Base-by-base conservation (phyloP, 2,888 invertebrate species). In the Drepana falcataria region DNA sequence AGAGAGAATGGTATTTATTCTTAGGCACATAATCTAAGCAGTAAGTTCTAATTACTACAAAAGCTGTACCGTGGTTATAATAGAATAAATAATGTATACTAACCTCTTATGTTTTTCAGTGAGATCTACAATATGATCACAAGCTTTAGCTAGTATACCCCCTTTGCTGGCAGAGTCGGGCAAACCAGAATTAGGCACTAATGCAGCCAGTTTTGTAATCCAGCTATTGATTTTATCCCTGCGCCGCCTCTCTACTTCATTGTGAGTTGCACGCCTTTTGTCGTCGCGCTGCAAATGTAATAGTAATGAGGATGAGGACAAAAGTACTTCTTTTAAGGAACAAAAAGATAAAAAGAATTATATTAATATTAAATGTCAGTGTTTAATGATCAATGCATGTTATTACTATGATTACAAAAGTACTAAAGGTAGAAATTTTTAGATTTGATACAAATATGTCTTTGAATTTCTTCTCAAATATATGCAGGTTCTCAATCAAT, bases 161-260 rank as follows among this genome's bases (percentile, higher is more conserved):
- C 98, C 98, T 92, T 99, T 99, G 75, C 98, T 98, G 51, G 93
- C 93, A 51, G 93, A 87, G 53, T 93, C 94, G 35, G 87, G 79
- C 9, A 94, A 92, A 3, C 94, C 94, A 62, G 95, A 94, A 63
- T 92, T 89, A 63, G 98, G 98, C 54, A 99, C 95, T 63, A 98
- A 94, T 77, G 97, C 86, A 2, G 97, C 96, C 56, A 99, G 87
- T 82, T 97, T 97, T 53, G 96, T 94, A 65, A 99, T 99, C 98
- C 98, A 99, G 76, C 95, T 97, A 83, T 99, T 99, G 62, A 99
- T 99, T 92, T 98, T 99, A 78, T 98, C 98, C 67, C 99, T 91
- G 49, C 99, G 92, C 61, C 98, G 91, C 68, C 98, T 93, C 83
- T 99, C 98, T 2, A 99, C 98, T 92, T 98, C 98, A 79, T 98